A percentile compares a stretch with the other conserved stretches of the same genome.
Conservation (phyloP, 2,797 vertebrate species). For the Ctenosaura bakeri region DNA sequence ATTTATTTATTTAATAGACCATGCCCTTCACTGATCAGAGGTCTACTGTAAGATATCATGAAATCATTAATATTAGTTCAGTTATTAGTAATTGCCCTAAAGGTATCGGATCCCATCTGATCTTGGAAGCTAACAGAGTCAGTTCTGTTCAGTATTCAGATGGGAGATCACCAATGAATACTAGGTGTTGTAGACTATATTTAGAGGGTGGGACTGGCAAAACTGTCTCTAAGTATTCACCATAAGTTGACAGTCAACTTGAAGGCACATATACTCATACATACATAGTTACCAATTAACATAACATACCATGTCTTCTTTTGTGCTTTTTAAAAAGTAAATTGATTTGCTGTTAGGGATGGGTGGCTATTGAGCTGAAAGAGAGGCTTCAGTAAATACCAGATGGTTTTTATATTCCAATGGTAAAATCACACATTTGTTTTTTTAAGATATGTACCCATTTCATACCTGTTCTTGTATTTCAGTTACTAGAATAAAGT, state of each 20-base stretch:
- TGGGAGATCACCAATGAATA: too few relatives aligned
- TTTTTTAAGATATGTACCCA: neutral
- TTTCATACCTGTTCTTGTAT: neutral
- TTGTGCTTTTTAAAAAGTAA: neutral
- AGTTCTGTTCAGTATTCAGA: too few relatives aligned
- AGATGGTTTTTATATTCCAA: neutral
- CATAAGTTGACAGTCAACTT: too few relatives aligned
- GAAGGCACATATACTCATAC: too few relatives aligned
- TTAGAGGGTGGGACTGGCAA: too few relatives aligned
- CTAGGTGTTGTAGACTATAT: too few relatives aligned
- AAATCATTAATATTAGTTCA: neutral
- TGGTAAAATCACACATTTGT: neutral
- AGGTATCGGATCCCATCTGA: too few relatives aligned
- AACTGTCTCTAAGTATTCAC: too few relatives aligned
- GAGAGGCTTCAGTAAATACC: neutral
- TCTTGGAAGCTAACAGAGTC: too few relatives aligned
- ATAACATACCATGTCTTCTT: too few relatives aligned
- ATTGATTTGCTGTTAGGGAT: neutral
- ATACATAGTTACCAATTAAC: too few relatives aligned
- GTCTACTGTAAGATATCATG: neutral
- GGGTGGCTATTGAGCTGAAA: too few relatives aligned
- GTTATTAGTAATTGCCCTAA: neutral
- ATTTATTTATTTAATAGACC: neutral
- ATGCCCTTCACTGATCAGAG: neutral
- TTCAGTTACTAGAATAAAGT: neutral